phyloP scores from a whole-genome alignment of 2,888 invertebrate genomes.

The Trileptium ribeirensis region DNA sequence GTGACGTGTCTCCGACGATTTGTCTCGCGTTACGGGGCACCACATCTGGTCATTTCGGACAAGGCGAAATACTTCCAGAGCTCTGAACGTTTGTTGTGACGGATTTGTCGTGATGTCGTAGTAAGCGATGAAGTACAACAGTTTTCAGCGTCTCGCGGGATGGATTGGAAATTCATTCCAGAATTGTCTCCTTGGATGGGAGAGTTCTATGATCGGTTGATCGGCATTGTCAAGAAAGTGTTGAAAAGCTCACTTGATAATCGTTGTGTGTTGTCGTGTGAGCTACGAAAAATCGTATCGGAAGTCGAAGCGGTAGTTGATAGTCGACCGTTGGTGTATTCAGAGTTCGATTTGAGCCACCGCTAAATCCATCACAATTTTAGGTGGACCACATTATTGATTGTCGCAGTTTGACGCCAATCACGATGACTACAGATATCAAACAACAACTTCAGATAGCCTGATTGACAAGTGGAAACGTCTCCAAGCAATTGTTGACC shows the following conservation, averaged over 20 bases:
- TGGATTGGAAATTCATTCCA: not conserved
- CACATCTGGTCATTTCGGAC: not conserved
- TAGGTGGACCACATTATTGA: not conserved
- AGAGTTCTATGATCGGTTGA: conserved; percentile 1
- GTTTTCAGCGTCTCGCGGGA: not conserved
- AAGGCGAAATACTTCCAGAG: not conserved
- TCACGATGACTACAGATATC: not conserved
- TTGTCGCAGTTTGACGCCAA: not conserved
- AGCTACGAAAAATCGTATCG: not conserved
- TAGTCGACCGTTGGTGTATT: not conserved
- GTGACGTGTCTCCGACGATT: conserved; percentile 46
- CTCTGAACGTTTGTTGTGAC: not conserved
- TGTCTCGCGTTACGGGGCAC: not conserved
- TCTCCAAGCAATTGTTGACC: not conserved
- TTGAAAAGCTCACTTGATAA: not conserved
- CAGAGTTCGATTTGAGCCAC: not conserved
- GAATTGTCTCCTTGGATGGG: conserved; percentile 1
- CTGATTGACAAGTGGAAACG: not conserved
- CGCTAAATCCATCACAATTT: not conserved
- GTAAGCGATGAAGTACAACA: not conserved
- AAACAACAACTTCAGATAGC: not conserved
- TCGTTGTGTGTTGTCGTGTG: not conserved
- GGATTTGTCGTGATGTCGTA: not conserved
- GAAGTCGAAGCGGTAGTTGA: not conserved
- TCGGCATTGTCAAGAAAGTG: not conserved